Base-by-base conservation (phyloP, 2,113 vertebrate genomes). In the Urocolius indicus region DNA sequence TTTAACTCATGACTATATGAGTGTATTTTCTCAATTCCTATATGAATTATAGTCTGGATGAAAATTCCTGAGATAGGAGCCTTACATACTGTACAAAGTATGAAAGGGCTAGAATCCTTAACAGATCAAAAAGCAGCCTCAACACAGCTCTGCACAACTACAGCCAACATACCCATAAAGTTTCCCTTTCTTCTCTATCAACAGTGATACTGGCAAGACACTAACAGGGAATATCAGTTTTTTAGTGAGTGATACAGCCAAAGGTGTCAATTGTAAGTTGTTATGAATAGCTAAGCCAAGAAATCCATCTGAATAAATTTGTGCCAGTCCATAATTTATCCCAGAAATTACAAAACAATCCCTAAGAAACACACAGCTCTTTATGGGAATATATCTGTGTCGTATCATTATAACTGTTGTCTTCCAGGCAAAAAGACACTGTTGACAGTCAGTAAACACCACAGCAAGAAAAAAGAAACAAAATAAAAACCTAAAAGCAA, bases 191-290 rank as follows among this genome's bases (percentile, higher is more conserved):
- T 74, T 43, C 63, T 81, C 38, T 20, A 3, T 16, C 82, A 65
- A 2, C 1, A 0, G 48, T 11, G 32, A 29, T 46, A 30, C 20
- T 58, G 45, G 22, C 43, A 90, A 83, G n/a, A 63, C 21, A 34
- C 13, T 27, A 59, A 66, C 4, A 38, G 30, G 22, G 24, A 75
- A 57, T 54, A 67, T 3, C 4, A 9, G 15, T 51, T 48, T 88
- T 76, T 63, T 27, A 52, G 10, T 4, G 16, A 48, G 32, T 1
- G 2, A 34, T 62, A 68, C 13, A 72, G 43, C 12, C 2, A 0
- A 73, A 76, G 9, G 5, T 45, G 21, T 6, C 5, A 1, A 27
- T 11, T 36, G 18, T 49, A 61, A 84, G 45, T 6, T 36, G 34
- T 10, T 76, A 55, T 57, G 32, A 84, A 41, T 27, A 59, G 23